Evolutionary conservation across 2,797 vertebrate species (phyloP).

Genomic region (Pseudochirops corinnae): DNA sequence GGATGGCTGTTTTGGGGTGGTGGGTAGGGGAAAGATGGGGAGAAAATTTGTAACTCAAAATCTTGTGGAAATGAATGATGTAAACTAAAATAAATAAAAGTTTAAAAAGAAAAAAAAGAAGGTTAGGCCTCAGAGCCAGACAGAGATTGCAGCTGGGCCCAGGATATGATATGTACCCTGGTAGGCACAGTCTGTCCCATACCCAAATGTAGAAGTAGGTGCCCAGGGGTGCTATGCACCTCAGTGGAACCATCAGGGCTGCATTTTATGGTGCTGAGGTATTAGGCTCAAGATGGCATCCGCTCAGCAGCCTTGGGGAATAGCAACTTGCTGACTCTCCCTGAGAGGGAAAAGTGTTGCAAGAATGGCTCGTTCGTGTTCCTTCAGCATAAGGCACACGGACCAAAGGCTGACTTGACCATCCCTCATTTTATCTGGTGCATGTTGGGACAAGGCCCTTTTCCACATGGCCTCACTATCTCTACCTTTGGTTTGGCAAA

Average conservation of each 20-base stretch:
- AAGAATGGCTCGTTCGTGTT: neutral
- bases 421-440: neutral
- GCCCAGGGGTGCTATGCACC: neutral
- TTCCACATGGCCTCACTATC: conserved; percentile 9
- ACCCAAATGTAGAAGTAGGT: neutral
- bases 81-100: too few species aligned
- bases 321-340: conserved; percentile 16
- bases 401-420: conserved; percentile 27
- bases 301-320: conserved; percentile 45
- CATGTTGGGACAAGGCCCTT: conserved; percentile 3
- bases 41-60: too few species aligned
- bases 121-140: conserved; percentile 38
- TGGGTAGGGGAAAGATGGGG: too few species aligned
- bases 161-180: neutral
- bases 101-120: too few species aligned
- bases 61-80: too few species aligned
- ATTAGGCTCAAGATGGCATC: conserved; percentile 32
- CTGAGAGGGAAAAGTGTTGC: neutral
- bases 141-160: neutral
- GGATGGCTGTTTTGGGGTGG: too few species aligned
- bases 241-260: neutral
- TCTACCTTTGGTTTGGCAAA: conserved; percentile 13
- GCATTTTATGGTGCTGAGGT: neutral
- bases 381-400: conserved; percentile 47
- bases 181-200: neutral